Percentiles rank a stretch among this genome's conserved stretches.
These are phyloP conservation scores for Notarius quadriscutis DNA, from an alignment of 2,113 vertebrate species.

Conservation along the genomic window DNA sequence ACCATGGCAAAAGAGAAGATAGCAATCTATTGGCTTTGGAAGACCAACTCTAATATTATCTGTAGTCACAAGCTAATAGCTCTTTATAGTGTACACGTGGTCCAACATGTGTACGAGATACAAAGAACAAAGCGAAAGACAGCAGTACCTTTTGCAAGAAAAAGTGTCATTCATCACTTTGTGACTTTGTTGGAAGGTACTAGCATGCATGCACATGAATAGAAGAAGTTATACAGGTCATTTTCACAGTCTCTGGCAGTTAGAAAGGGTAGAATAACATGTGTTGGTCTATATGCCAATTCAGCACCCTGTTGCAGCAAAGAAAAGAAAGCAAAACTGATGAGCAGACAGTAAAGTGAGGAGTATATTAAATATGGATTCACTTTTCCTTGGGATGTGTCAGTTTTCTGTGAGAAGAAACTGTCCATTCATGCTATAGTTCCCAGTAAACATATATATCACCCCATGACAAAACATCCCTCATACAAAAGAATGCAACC, in stretches of 20 bases:
- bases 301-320: background rate
- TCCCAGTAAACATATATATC: conserved; percentile 4
- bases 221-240: background rate
- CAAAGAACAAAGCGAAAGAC: background rate
- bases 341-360: conserved; percentile 21
- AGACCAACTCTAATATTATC: background rate
- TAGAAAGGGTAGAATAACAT: background rate
- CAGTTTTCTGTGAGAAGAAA: conserved; percentile 7
- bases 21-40: background rate
- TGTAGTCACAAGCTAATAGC: background rate
- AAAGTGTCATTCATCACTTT: background rate
- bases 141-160: background rate
- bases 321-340: conserved; percentile 17
- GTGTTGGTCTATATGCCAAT: background rate
- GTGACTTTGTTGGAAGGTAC: background rate
- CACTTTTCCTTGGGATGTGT: background rate
- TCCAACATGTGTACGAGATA: background rate
- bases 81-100: background rate
- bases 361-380: conserved; percentile 20
- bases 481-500: background rate
- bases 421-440: background rate
- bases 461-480: background rate
- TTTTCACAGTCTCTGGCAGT: background rate
- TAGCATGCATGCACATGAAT: background rate
- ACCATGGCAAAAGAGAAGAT: background rate